Conservation (phyloP, 1,140 invertebrate genomes). For the Tetramorium simillimum region DNA sequence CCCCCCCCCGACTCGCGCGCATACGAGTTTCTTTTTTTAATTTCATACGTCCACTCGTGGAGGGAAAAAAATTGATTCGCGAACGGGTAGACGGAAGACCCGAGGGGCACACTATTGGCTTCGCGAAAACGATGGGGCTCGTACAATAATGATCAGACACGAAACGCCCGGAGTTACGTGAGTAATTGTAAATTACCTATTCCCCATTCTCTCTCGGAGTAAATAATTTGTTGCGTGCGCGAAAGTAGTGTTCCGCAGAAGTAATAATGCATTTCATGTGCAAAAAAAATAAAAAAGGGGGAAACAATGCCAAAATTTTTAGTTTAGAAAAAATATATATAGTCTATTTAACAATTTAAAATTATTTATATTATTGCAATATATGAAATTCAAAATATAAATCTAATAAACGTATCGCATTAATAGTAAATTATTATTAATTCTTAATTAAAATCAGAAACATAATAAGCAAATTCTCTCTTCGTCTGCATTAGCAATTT, state of each 20-base stretch:
- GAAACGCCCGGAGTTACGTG: slow-evolving; percentile 50
- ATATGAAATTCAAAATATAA: no score
- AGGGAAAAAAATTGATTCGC: slow-evolving; percentile 71
- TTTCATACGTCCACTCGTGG: slow-evolving; percentile 55
- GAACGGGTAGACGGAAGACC: slow-evolving; percentile 55
- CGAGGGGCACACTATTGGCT: slow-evolving; percentile 66
- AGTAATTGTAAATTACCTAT: slow-evolving; percentile 58
- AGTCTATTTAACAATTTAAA: background rate
- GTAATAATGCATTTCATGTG: background rate
- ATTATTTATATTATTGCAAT: background rate
- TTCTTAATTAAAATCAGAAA: background rate
- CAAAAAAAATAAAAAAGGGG: background rate
- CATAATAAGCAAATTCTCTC: background rate
- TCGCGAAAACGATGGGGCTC: slow-evolving; percentile 65
- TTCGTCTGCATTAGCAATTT: background rate
- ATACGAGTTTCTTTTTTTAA: slow-evolving; percentile 52
- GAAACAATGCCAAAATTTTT: background rate
- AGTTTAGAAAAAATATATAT: background rate
- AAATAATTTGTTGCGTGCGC: slow-evolving; percentile 46
- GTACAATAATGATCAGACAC: slow-evolving; percentile 63
- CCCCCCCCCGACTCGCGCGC: background rate
- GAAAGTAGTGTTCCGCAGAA: background rate
- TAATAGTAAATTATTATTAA: background rate
- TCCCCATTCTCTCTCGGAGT: background rate
- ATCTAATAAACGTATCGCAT: background rate